Evolutionary conservation across 2,888 invertebrate species (phyloP).

Genomic region (Augiades crinisus): DNA sequence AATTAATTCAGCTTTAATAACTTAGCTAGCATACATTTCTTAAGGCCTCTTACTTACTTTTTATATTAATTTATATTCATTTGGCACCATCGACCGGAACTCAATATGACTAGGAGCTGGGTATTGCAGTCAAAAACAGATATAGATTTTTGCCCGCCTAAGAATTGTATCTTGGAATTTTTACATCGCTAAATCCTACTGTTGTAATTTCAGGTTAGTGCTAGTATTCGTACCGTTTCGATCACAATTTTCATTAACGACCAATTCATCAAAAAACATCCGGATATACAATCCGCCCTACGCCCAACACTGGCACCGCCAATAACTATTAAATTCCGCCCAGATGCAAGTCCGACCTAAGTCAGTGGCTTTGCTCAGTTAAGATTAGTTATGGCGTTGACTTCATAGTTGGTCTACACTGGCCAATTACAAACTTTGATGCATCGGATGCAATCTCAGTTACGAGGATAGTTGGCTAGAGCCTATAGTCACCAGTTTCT

Average conservation of each 20-base stretch:
- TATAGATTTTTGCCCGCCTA: no score
- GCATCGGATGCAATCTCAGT: constrained; percentile 5
- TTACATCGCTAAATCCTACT: no score
- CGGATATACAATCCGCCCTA: background rate
- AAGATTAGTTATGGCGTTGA: constrained; percentile 6
- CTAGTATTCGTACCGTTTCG: background rate
- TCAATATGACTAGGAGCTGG: no score
- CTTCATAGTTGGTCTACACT: constrained; percentile 10
- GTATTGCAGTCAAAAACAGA: no score
- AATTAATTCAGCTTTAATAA: no score
- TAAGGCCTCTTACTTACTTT: no score
- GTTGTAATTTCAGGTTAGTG: no score
- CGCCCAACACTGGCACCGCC: background rate
- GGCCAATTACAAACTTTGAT: constrained; percentile 12
- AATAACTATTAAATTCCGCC: background rate
- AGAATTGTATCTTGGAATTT: no score
- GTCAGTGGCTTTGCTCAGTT: constrained; percentile 6
- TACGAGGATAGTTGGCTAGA: background rate
- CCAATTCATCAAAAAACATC: background rate
- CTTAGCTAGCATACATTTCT: no score
- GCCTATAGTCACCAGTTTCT: no score
- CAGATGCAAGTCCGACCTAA: constrained; percentile 5
- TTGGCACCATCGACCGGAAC: no score
- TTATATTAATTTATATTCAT: no score
- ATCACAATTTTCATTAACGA: background rate